A percentile compares a stretch with the other conserved stretches of the same genome.
Conservation (phyloP, 2,888 invertebrate species). For the Melinaea menophilus region DNA sequence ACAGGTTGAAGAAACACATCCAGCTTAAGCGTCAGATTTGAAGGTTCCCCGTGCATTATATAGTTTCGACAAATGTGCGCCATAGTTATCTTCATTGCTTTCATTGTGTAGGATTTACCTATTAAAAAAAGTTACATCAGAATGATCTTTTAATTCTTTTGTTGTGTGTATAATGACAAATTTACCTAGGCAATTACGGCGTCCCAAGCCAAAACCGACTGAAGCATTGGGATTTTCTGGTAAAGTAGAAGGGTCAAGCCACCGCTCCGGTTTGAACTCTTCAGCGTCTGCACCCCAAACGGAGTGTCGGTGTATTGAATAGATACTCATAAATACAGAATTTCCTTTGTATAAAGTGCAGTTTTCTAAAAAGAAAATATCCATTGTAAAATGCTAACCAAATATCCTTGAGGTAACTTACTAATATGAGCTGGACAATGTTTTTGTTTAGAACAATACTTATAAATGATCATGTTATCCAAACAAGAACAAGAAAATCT, state of each 20-base stretch:
- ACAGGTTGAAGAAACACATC: too few relatives aligned
- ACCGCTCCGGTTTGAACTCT: conserved; percentile 35
- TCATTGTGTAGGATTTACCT: neutral
- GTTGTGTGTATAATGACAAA: too few relatives aligned
- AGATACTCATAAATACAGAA: neutral
- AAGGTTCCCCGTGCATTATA: neutral
- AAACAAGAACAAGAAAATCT: too few relatives aligned
- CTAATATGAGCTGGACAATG: too few relatives aligned
- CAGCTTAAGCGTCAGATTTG: neutral
- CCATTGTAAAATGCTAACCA: too few relatives aligned
- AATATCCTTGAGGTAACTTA: too few relatives aligned
- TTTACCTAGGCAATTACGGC: conserved; percentile 32
- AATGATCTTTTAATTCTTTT: too few relatives aligned
- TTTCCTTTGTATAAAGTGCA: neutral
- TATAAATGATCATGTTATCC: too few relatives aligned
- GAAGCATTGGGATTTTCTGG: conserved; percentile 26
- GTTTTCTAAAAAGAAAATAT: neutral
- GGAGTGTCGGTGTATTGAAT: conserved; percentile 13
- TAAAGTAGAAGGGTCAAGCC: conserved; percentile 7
- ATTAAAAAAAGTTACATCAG: too few relatives aligned
- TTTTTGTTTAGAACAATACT: too few relatives aligned
- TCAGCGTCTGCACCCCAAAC: conserved; percentile 35
- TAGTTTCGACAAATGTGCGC: neutral
- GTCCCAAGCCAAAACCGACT: conserved; percentile 29
- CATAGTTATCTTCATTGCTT: neutral